Evolutionary conservation across 2,113 vertebrate species (phyloP).

Genomic region (Mastomys natalensis): DNA sequence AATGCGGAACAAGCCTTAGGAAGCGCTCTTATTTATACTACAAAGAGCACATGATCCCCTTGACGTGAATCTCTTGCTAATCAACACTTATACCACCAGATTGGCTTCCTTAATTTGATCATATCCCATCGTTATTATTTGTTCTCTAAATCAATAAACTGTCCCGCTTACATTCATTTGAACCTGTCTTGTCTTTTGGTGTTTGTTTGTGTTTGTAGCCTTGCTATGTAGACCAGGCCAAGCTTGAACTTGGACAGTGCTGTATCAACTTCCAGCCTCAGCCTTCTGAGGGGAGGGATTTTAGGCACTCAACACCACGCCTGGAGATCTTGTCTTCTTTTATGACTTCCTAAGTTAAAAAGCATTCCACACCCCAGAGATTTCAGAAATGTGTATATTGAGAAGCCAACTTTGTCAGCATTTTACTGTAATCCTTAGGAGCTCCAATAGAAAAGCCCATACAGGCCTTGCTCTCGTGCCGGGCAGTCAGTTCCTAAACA

Average conservation of each 20-base stretch:
- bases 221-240: background rate
- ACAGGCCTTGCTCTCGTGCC: background rate
- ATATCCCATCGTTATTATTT: background rate
- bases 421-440: background rate
- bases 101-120: conserved; percentile 30
- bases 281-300: background rate
- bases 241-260: background rate
- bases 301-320: too few species aligned
- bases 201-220: background rate
- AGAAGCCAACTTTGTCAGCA: conserved; percentile 22
- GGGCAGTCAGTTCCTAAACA: background rate
- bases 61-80: background rate
- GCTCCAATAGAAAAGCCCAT: background rate
- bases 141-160: background rate
- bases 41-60: background rate
- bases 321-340: background rate
- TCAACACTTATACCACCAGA: background rate
- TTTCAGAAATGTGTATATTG: background rate
- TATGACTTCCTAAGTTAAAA: conserved; percentile 47
- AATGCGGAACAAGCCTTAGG: background rate
- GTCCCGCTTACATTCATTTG: background rate
- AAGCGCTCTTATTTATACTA: background rate
- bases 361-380: background rate
- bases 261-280: background rate
- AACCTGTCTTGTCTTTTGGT: background rate